Percentiles rank a stretch among this genome's conserved stretches.
These are phyloP conservation scores for Oryctes rhinoceros DNA, from an alignment of 1,140 invertebrate species.

Conservation along the genomic window DNA sequence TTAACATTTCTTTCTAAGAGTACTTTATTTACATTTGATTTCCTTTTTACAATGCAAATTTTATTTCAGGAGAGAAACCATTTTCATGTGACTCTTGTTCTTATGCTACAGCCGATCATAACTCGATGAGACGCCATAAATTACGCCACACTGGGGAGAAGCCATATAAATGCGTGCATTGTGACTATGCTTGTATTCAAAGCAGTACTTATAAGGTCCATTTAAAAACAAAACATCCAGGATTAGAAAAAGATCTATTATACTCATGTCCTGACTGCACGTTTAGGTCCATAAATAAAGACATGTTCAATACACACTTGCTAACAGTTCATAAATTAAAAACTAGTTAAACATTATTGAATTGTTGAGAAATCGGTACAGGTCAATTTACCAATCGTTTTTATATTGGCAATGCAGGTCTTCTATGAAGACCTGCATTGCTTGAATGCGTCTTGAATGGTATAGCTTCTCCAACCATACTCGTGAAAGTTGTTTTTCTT, in stretches of 20 bases:
- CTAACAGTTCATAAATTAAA: conserved; percentile 50
- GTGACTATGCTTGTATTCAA: conserved; percentile 76
- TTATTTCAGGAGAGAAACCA: conserved; percentile 76
- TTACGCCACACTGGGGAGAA: conserved; percentile 78
- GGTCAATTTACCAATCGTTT: no score
- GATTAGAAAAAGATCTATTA: conserved; percentile 62
- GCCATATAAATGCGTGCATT: conserved; percentile 76
- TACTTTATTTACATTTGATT: no score
- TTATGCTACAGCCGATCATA: conserved; percentile 82
- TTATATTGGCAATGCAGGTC: no score
- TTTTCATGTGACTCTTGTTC: conserved; percentile 81
- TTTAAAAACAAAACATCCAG: conserved; percentile 67
- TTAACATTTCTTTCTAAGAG: no score
- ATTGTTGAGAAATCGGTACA: no score
- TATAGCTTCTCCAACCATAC: no score
- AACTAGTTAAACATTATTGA: background rate
- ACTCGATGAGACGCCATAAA: conserved; percentile 81
- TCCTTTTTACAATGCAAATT: background rate
- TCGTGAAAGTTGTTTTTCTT: no score
- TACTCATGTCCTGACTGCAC: conserved; percentile 65
- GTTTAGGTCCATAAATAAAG: conserved; percentile 66
- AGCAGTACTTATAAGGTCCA: conserved; percentile 71
- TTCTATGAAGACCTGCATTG: no score
- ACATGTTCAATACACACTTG: conserved; percentile 60
- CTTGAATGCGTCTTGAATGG: no score